Evolutionary conservation across 1,140 invertebrate species (phyloP).

Genomic region (Eulimnadia texana): DNA sequence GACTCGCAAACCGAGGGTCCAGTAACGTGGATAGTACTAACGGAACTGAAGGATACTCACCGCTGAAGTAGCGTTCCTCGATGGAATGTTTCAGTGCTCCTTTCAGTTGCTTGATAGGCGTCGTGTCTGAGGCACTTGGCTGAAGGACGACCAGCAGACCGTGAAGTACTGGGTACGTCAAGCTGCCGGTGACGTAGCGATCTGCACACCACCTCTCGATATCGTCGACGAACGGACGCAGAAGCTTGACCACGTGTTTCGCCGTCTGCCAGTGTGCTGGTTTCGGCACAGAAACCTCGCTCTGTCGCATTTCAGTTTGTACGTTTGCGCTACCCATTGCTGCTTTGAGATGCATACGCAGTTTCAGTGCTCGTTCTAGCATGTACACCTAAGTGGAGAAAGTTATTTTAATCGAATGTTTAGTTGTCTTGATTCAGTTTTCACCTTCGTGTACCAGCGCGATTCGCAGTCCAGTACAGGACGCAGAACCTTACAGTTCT

Average conservation of each 20-base stretch:
- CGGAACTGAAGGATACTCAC: no score
- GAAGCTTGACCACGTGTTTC: not conserved
- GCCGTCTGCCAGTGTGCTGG: not conserved
- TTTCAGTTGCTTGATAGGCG: not conserved
- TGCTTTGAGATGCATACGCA: not conserved
- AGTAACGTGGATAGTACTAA: no score
- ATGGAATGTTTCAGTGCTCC: no score
- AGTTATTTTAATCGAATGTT: no score
- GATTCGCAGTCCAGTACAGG: not conserved
- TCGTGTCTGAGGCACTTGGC: no score
- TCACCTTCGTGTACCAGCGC: not conserved
- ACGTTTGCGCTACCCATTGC: not conserved
- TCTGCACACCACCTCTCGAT: not conserved
- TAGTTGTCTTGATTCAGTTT: no score
- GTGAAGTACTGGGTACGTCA: not conserved
- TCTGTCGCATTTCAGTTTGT: not conserved
- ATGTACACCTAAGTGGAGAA: no score
- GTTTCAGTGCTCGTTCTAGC: not conserved
- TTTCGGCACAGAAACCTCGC: not conserved
- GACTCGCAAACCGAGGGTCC: no score
- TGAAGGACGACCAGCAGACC: not conserved
- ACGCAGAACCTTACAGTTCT: not conserved
- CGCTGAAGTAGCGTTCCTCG: no score
- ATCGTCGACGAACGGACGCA: not conserved
- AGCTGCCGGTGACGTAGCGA: not conserved